These are phyloP conservation scores for Saccopteryx leptura DNA, from an alignment of 2,113 vertebrate species.

Conservation along the genomic window DNA sequence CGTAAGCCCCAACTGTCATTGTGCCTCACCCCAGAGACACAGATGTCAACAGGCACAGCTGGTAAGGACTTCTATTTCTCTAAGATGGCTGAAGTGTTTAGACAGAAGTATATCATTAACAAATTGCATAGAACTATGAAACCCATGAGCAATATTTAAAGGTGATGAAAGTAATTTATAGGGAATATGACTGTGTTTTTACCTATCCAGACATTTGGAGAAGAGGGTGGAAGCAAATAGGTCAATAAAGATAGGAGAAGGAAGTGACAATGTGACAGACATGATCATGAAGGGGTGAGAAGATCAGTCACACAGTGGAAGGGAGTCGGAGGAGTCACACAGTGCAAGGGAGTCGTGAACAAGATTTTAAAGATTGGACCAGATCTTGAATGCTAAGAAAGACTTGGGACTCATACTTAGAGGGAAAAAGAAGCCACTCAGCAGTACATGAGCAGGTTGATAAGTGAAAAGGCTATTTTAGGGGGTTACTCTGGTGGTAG, in stretches of 20 bases:
- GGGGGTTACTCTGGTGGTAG: not conserved
- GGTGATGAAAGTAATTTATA: not conserved
- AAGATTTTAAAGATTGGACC: not conserved
- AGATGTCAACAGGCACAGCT: not conserved
- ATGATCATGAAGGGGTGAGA: not conserved
- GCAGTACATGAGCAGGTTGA: not conserved
- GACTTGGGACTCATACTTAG: not conserved
- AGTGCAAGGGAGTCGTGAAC: not conserved
- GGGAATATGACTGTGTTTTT: not conserved
- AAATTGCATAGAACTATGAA: not conserved
- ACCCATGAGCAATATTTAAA: not conserved
- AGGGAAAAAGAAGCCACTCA: not conserved
- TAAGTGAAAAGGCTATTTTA: not conserved
- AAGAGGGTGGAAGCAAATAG: not conserved
- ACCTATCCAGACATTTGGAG: not conserved
- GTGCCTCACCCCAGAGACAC: not conserved
- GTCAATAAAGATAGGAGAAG: not conserved
- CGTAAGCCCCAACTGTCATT: not conserved
- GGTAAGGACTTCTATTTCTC: not conserved
- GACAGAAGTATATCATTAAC: not conserved
- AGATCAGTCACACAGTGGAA: not conserved
- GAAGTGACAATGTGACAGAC: too few species aligned
- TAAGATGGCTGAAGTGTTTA: not conserved
- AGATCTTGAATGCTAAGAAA: not conserved
- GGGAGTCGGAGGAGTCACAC: fast-evolving